Base-by-base conservation (phyloP, 2,113 vertebrate genomes). In the Carettochelys insculpta region DNA sequence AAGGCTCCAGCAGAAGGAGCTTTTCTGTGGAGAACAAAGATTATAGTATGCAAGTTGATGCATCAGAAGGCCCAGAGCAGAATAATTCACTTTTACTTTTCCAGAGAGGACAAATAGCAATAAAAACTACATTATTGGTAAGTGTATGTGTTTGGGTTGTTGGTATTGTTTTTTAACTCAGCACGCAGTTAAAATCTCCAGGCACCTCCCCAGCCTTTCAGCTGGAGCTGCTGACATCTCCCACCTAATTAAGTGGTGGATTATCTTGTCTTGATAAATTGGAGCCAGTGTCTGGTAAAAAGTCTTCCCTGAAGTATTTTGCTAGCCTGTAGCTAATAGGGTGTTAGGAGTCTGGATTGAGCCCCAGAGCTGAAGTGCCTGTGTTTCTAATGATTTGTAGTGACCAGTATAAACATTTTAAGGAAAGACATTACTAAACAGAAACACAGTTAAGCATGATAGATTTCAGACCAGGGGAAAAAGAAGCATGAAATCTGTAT, bases 191-290 rank as follows among this genome's bases (percentile, higher is more conserved):
- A 92, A 91, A 89, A 96, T 86, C 94, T 95, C 51, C 88, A 94
- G 92, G 89, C 92, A 95, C 94, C 95, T 94, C 6, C 51, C 89
- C 95, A 89, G 75, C 12, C 1, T 87, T 95, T 87, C 97, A 96
- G 87, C 80, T 95, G 93, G 90, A 96, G 92, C 92, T 94, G 78
- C 94, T 97, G 97, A 97, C 97, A 97, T 97, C 97, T 97, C 92
- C 96, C 88, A 97, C 97, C 97, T 98, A 97, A 98, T 97, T 97
- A 97, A 98, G 96, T 96, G 89, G 95, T 95, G 97, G 97, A 98
- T 98, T 98, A 98, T 98, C 97, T 98, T 97, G 97, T 98, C 95
- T 97, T 98, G 97, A 97, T 98, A 98, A 98, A 98, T 97, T 98
- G 98, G 97, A 98, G 97, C 95, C 79, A 77, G 95, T 95, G 95